Evolutionary conservation across 2,888 invertebrate genomes (phyloP).

Genomic region (Cancer borealis): DNA sequence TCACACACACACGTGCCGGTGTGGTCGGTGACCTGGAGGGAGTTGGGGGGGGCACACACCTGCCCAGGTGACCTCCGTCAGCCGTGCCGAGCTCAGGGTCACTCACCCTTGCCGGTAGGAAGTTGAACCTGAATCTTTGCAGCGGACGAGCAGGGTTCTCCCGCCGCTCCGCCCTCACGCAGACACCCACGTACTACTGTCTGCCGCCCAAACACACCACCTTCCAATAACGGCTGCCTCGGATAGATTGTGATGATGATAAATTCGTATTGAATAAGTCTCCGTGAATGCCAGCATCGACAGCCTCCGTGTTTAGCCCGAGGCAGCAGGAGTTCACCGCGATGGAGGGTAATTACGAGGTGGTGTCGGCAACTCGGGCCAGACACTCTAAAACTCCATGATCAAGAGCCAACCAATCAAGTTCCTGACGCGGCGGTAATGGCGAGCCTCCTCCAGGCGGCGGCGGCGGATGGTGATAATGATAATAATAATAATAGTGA

Average conservation of each 20-base stretch:
- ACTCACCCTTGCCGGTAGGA: conserved; percentile 13
- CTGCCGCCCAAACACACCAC: background rate
- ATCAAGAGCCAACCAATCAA: conserved; percentile 16
- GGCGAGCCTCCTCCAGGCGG: background rate
- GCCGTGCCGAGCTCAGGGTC: conserved; percentile 11
- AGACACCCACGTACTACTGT: background rate
- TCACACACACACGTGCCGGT: conserved; percentile 12
- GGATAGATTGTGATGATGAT: background rate
- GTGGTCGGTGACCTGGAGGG: conserved; percentile 30
- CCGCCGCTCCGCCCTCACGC: background rate
- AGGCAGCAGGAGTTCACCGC: background rate
- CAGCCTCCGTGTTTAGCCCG: background rate
- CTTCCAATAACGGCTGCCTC: background rate
- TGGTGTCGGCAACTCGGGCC: background rate
- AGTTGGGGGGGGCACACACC: background rate
- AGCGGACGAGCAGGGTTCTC: background rate
- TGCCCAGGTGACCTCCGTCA: conserved; percentile 28
- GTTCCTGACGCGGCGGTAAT: background rate
- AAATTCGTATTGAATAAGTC: background rate
- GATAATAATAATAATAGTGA: background rate
- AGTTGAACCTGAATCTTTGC: background rate
- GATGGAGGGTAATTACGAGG: background rate
- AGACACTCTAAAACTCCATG: background rate
- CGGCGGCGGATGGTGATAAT: background rate
- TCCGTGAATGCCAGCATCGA: background rate